Percentiles rank a stretch among this genome's conserved stretches.
Conservation (phyloP, 1,140 invertebrate genomes). For the Drosophila ficusphila region DNA sequence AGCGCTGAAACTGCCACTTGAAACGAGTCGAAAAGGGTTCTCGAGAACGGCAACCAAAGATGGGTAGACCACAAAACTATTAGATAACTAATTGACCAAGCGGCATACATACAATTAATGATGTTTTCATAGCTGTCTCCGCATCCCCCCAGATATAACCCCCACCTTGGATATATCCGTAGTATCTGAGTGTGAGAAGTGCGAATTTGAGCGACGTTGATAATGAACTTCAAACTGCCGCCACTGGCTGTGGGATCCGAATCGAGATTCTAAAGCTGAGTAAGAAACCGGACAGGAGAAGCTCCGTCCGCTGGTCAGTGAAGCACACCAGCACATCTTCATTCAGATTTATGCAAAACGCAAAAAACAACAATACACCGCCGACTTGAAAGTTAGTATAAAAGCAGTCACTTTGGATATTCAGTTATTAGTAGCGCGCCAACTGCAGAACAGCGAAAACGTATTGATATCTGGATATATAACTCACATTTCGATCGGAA, state of each 20-base stretch:
- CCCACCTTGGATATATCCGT: neutral
- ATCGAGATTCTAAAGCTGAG: constrained; percentile 56
- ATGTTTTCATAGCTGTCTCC: constrained; percentile 43
- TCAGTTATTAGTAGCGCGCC: constrained; percentile 67
- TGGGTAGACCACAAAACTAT: constrained; percentile 49
- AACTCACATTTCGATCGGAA: neutral
- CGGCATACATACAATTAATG: constrained; percentile 70
- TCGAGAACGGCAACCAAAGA: constrained; percentile 27
- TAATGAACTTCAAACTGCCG: constrained; percentile 70
- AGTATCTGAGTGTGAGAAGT: constrained; percentile 60
- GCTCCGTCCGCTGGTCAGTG: constrained; percentile 30
- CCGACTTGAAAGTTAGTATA: constrained; percentile 65
- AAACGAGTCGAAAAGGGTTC: constrained; percentile 33
- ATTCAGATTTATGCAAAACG: constrained; percentile 80
- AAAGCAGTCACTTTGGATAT: constrained; percentile 52
- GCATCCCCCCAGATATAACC: neutral
- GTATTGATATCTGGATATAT: constrained; percentile 33
- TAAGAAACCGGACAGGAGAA: constrained; percentile 77
- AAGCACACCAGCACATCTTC: constrained; percentile 62
- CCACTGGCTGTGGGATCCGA: constrained; percentile 22
- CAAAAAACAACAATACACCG: constrained; percentile 42
- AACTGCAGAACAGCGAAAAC: constrained; percentile 47
- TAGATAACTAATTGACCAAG: constrained; percentile 79
- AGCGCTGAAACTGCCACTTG: constrained; percentile 64
- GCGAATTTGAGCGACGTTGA: constrained; percentile 67